Base-by-base conservation (phyloP, 1,140 invertebrate genomes). In the Saccostrea echinata region DNA sequence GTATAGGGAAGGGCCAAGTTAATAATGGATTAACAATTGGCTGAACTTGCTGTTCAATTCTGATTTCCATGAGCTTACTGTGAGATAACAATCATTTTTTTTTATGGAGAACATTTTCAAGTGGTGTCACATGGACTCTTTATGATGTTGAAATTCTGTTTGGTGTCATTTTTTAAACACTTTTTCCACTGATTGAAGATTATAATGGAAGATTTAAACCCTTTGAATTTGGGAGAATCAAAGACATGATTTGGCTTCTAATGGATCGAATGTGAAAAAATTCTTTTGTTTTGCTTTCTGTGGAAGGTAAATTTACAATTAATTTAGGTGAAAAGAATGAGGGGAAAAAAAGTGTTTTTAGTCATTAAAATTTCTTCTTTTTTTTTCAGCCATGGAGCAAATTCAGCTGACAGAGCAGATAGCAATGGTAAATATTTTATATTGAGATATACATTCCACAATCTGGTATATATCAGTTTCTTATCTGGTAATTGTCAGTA, bases 371-470 rank as follows among this genome's bases (percentile, higher is more conserved):
- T 76, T 16, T 0, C 33, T 76, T 33, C 33, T 3, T 30, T 76
- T 33, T 33, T 76, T 76, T 76, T 30, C 68, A 76, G 68, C 68
- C 68, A 76, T 76, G 68, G 68, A 76, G 68, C 68, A 76, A 76
- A 76, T 76, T 16, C 68, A 76, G 68, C 27, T 76, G 30, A 76
- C 68, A 76, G 68, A 76, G 33, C 68, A 76, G 68, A 76, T 76
- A 30, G 68, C 68, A 16, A 76, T 76, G 68, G 68, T 76, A 76
- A 76, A 30, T 76, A 76, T 71, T 57, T n/a, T n/a, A 6, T 61
- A 61, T 16, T 61, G 18, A 18, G n/a, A 61, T 61, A 61, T n/a
- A n/a, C 55, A 61, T 21, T 61, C 55, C 55, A 61, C 13, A 43
- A 43, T 43, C 43, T 43, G 43, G 6, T 21, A 1, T 61, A 61